phyloP scores from a whole-genome alignment of 2,888 invertebrate species.

The Lepidocyrtoides sp. region DNA sequence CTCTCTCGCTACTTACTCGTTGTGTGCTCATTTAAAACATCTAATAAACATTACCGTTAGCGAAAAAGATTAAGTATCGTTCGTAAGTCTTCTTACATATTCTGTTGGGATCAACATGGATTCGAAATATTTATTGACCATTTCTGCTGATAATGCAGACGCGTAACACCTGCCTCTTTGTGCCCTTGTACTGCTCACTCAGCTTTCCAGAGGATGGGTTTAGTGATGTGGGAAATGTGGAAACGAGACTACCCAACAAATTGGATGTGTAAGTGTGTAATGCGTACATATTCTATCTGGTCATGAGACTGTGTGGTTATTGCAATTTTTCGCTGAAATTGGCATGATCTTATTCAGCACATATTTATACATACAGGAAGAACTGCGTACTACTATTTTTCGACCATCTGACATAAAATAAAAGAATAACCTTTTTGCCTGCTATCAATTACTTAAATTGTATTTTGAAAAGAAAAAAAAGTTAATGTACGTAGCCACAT shows the following conservation, averaged over 20 bases:
- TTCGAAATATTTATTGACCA: conserved; percentile 54
- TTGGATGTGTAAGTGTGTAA: background rate
- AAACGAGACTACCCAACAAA: conserved; percentile 18
- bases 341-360: conserved; percentile 47
- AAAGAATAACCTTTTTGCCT: background rate
- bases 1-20: background rate
- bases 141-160: conserved; percentile 54
- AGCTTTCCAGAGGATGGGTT: background rate
- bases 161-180: conserved; percentile 49
- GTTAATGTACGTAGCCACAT: background rate
- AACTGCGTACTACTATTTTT: background rate
- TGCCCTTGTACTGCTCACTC: conserved; percentile 23
- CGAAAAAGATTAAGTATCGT: conserved; percentile 36
- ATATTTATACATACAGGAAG: background rate
- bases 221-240: conserved; percentile 7
- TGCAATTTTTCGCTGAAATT: conserved; percentile 57
- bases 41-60: conserved; percentile 20
- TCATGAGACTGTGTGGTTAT: background rate
- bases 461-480: background rate
- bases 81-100: conserved; percentile 35
- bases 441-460: conserved; percentile 59
- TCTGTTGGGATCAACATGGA: conserved; percentile 53
- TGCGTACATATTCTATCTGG: background rate
- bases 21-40: background rate
- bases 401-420: conserved; percentile 11